These are phyloP conservation scores for Aleiodes leptofemur DNA, from an alignment of 2,888 invertebrate species.

Conservation along the genomic window DNA sequence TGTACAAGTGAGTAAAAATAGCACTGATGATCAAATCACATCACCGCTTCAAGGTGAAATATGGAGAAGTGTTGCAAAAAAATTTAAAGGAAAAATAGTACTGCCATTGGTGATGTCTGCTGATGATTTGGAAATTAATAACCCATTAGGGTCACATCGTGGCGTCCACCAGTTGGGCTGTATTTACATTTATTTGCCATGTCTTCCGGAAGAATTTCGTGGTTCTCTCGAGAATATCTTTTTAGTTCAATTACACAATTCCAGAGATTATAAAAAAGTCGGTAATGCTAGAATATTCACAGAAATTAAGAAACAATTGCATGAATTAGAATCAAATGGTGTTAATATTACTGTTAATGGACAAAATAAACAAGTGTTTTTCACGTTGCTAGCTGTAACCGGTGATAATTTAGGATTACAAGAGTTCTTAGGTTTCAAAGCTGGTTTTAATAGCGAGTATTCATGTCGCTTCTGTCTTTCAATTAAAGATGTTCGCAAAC, in stretches of 20 bases:
- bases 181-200: not conserved
- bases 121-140: not conserved
- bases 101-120: not conserved
- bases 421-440: not conserved
- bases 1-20: not conserved
- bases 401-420: constrained; percentile 5
- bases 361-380: not conserved
- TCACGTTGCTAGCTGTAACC: not conserved
- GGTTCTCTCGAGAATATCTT: not conserved
- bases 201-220: constrained; percentile 1
- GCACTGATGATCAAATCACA: not conserved
- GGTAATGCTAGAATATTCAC: not conserved
- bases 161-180: not conserved
- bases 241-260: not conserved
- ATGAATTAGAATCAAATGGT: not conserved
- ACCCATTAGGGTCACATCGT: constrained; percentile 3
- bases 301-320: not conserved
- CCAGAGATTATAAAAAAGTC: not conserved
- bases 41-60: not conserved
- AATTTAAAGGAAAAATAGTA: not conserved
- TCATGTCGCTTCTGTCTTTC: too few species aligned
- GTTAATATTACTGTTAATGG: not conserved
- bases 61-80: not conserved
- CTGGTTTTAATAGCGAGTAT: not conserved
- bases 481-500: too few species aligned